Conservation (phyloP, 2,888 invertebrate species). For the Latrodectus elegans region DNA sequence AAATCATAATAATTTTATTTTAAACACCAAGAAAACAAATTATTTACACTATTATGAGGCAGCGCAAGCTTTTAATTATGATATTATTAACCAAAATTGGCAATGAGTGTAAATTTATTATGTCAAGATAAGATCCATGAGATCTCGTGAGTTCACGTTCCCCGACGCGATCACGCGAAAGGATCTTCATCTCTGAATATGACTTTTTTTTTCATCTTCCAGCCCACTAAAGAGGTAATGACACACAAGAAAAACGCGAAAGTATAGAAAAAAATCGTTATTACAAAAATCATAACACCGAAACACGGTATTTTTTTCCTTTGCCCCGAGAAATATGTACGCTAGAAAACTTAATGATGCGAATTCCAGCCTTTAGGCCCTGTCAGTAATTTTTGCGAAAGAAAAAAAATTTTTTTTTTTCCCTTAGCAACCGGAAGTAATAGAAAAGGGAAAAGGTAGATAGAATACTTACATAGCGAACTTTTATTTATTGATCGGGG, state of each 20-base stretch:
- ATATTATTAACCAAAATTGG: too few relatives aligned
- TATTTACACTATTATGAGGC: too few relatives aligned
- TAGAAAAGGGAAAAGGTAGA: slow-evolving; percentile 27
- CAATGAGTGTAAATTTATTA: too few relatives aligned
- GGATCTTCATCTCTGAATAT: not conserved
- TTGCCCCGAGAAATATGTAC: slow-evolving; percentile 34
- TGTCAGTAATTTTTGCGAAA: slow-evolving; percentile 33
- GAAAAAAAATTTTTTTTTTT: slow-evolving; percentile 20
- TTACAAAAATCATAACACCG: slow-evolving; percentile 55
- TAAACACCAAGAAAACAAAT: too few relatives aligned
- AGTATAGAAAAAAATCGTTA: slow-evolving; percentile 26
- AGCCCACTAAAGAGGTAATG: slow-evolving; percentile 47
- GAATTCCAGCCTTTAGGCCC: slow-evolving; percentile 36
- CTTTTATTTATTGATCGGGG: slow-evolving; percentile 33
- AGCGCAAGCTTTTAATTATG: too few relatives aligned
- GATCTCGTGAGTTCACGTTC: slow-evolving; percentile 13
- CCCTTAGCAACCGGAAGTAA: slow-evolving; percentile 36
- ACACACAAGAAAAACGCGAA: slow-evolving; percentile 23
- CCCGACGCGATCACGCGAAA: slow-evolving; percentile 13
- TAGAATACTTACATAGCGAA: slow-evolving; percentile 18
- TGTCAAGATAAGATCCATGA: not conserved
- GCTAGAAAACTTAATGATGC: slow-evolving; percentile 51
- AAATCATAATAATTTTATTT: too few relatives aligned
- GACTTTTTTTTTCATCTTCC: not conserved
- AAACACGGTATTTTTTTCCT: slow-evolving; percentile 16